phyloP scores from a whole-genome alignment of 2,888 invertebrate genomes.

The Allacma fusca region DNA sequence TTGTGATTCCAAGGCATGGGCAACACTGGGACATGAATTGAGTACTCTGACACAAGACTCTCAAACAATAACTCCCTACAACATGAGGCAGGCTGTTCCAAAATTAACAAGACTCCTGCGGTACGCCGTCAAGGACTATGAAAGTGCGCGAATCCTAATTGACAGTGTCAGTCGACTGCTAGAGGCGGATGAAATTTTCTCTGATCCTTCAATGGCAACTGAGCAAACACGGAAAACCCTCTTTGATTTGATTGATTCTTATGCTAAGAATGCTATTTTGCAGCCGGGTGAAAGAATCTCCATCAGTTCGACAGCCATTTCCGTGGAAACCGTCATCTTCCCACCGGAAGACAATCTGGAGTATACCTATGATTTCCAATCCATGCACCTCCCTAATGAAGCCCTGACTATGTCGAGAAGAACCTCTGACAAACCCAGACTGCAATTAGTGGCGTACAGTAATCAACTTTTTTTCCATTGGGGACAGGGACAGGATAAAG shows the following conservation, averaged over 20 bases:
- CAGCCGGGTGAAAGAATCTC: conserved; percentile 47
- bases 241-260: conserved; percentile 35
- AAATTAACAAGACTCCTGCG: not conserved
- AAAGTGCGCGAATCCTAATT: conserved; percentile 45
- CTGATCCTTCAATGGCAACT: conserved; percentile 10
- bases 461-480: conserved; percentile 50
- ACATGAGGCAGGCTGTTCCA: conserved; percentile 27
- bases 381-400: conserved; percentile 47
- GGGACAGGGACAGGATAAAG: conserved; percentile 37
- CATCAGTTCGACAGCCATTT: conserved; percentile 26
- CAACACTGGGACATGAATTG: not conserved
- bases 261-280: conserved; percentile 38
- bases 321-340: conserved; percentile 51
- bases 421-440: conserved; percentile 36
- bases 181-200: conserved; percentile 41
- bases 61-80: conserved; percentile 30
- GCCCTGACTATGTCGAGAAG: conserved; percentile 46
- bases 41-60: not conserved
- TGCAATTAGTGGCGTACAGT: conserved; percentile 53
- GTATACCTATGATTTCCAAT: conserved; percentile 33
- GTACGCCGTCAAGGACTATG: conserved; percentile 35
- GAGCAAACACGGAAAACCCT: conserved; percentile 1
- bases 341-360: not conserved
- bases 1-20: conserved; percentile 16
- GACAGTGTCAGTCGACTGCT: conserved; percentile 46